Conservation (phyloP, 2,888 invertebrate genomes). For the Junonia oenone region DNA sequence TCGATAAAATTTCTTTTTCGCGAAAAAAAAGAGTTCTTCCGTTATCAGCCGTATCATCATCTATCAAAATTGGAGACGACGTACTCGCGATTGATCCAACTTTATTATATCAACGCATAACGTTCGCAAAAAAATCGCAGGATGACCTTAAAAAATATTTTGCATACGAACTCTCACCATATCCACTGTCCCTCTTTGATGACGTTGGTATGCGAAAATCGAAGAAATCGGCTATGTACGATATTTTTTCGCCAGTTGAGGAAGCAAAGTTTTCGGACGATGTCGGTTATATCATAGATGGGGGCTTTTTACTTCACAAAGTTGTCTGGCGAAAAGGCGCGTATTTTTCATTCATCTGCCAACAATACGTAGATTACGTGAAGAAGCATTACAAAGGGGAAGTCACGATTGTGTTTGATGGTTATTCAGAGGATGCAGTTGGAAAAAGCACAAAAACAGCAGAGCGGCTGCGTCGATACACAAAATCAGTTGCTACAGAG, state of each 20-base stretch:
- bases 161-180: slow-evolving; percentile 33
- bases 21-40: slow-evolving; percentile 35
- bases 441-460: slow-evolving; percentile 45
- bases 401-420: slow-evolving; percentile 42
- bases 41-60: slow-evolving; percentile 24
- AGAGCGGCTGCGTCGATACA: slow-evolving; percentile 45
- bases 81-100: slow-evolving; percentile 32
- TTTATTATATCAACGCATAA: slow-evolving; percentile 32
- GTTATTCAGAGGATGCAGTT: slow-evolving; percentile 40
- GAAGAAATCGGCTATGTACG: slow-evolving; percentile 35
- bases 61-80: slow-evolving; percentile 29
- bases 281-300: slow-evolving; percentile 35
- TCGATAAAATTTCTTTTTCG: slow-evolving; percentile 37
- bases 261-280: slow-evolving; percentile 29
- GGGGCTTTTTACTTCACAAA: slow-evolving; percentile 40
- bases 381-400: slow-evolving; percentile 35
- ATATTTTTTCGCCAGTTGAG: slow-evolving; percentile 24
- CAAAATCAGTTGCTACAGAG: too few species aligned
- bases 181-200: slow-evolving; percentile 33
- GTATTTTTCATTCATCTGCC: slow-evolving; percentile 31
- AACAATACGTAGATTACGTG: slow-evolving; percentile 31
- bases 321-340: slow-evolving; percentile 40
- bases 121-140: slow-evolving; percentile 30
- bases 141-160: slow-evolving; percentile 32
- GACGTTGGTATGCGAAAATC: slow-evolving; percentile 35